These are phyloP conservation scores for Procambarus clarkii DNA, from an alignment of 1,140 invertebrate species.

Conservation along the genomic window DNA sequence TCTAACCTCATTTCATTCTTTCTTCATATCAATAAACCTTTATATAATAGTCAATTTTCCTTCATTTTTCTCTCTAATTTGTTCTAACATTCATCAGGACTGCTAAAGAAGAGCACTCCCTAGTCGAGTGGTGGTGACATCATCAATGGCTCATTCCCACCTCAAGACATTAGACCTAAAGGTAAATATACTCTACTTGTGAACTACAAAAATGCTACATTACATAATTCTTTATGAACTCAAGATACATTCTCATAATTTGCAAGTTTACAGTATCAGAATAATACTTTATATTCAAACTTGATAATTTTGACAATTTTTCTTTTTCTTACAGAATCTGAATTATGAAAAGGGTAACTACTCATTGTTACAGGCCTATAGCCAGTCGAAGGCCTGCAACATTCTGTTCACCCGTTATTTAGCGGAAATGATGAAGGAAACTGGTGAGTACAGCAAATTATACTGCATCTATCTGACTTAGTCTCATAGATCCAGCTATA, in stretches of 20 bases:
- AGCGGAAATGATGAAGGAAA: constrained; percentile 19
- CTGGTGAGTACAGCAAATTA: constrained; percentile 2
- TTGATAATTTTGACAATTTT: too few species aligned
- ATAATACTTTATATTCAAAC: too few species aligned
- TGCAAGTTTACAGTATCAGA: too few species aligned
- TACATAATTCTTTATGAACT: too few species aligned
- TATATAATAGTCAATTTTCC: not conserved
- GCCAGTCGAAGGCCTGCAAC: constrained; percentile 38
- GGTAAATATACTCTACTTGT: not conserved
- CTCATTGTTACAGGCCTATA: not conserved
- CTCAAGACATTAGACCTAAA: constrained; percentile 22
- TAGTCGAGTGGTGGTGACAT: constrained; percentile 30
- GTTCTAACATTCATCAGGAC: not conserved
- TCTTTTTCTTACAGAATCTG: constrained; percentile 9
- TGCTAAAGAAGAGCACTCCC: constrained; percentile 39
- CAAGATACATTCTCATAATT: too few species aligned
- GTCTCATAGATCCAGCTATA: too few species aligned
- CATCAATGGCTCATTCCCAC: constrained; percentile 12
- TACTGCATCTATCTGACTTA: too few species aligned
- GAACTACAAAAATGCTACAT: too few species aligned
- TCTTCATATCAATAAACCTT: not conserved
- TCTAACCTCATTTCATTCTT: not conserved
- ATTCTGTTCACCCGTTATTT: constrained; percentile 22
- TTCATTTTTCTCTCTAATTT: too few species aligned
- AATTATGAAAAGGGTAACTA: constrained; percentile 11